These are phyloP conservation scores for Siderastrea siderea DNA, from an alignment of 92 coral and sea anemone species.

Conservation along the genomic window DNA sequence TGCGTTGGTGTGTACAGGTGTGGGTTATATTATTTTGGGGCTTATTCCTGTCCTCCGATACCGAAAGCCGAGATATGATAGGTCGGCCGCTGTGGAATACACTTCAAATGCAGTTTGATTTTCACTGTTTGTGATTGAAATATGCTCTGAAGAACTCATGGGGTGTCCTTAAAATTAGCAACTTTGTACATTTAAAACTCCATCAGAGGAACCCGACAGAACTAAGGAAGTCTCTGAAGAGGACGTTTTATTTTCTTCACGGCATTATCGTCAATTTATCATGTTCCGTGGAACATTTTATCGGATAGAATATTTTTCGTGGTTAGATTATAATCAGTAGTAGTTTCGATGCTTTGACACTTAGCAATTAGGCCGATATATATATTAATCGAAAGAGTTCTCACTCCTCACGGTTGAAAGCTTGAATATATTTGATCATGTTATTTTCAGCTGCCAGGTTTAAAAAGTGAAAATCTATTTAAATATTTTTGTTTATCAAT, in stretches of 20 bases:
- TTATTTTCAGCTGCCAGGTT: background rate
- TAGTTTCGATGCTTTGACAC: background rate
- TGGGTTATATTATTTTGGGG: slow-evolving; percentile 67
- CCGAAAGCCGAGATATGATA: slow-evolving; percentile 55
- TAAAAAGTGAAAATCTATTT: too few species aligned
- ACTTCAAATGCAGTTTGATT: slow-evolving; percentile 10
- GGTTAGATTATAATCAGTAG: background rate
- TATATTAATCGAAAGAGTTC: too few species aligned
- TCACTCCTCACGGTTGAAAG: background rate
- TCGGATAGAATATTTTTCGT: too few species aligned
- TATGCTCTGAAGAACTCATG: background rate
- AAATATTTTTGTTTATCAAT: too few species aligned
- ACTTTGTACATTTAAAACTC: background rate
- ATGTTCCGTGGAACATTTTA: too few species aligned
- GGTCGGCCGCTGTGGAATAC: slow-evolving; percentile 29
- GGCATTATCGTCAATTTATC: too few species aligned
- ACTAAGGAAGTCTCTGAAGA: background rate
- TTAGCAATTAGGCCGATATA: background rate
- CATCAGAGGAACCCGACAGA: background rate
- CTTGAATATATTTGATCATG: background rate
- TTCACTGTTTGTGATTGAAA: background rate
- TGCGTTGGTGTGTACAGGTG: slow-evolving; percentile 62
- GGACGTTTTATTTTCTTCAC: background rate
- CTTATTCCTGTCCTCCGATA: slow-evolving; percentile 75
- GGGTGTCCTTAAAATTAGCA: background rate